A percentile compares a stretch with the other conserved stretches of the same genome.
Conservation (phyloP, 2,797 vertebrate species). For the Propithecus deckenii region DNA sequence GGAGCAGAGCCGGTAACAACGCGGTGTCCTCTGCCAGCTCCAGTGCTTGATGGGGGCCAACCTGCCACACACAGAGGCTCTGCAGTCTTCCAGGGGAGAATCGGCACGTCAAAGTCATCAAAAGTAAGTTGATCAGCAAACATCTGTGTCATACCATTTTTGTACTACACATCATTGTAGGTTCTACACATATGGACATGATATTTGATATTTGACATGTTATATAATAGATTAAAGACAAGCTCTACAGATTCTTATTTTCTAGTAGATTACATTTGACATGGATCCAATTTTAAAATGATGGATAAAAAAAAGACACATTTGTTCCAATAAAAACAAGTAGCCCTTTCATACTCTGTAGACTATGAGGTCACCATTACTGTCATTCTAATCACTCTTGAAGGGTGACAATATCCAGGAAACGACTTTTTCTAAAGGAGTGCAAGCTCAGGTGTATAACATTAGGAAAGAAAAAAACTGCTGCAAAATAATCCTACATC, state of each 20-base stretch:
- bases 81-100: not conserved
- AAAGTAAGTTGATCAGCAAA: not conserved
- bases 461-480: not conserved
- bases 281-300: not conserved
- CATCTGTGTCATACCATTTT: not conserved
- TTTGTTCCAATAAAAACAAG: slow-evolving; percentile 17
- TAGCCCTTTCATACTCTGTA: not conserved
- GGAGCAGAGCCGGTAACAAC: not conserved
- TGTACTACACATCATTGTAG: not conserved
- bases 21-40: not conserved
- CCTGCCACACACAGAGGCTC: not conserved
- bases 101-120: not conserved
- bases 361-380: not conserved
- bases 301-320: not conserved
- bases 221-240: not conserved
- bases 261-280: not conserved
- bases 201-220: not conserved
- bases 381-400: not conserved
- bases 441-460: not conserved
- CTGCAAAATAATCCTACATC: not conserved
- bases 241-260: not conserved
- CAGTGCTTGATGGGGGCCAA: rapidly evolving
- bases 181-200: not conserved
- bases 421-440: not conserved
- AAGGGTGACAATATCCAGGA: not conserved